Evolutionary conservation across 2,888 invertebrate species (phyloP).

Genomic region (Thecophora atra): DNA sequence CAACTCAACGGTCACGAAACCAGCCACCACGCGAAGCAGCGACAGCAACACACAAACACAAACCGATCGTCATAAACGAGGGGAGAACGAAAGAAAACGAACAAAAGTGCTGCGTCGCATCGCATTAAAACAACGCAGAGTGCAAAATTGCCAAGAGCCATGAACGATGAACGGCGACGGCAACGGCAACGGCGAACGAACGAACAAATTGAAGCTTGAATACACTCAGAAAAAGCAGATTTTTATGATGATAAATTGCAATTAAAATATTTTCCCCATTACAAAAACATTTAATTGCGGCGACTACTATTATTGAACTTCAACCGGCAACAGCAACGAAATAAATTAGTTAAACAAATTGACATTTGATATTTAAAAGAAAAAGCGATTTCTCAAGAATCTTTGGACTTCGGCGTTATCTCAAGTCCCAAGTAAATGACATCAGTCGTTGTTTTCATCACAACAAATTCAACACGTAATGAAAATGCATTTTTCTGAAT

Average conservation of each 20-base stretch:
- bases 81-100: slow-evolving; percentile 14
- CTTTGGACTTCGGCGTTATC: too few relatives aligned
- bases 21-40: background rate
- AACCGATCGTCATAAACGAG: slow-evolving; percentile 7
- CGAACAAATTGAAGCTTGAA: background rate
- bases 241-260: background rate
- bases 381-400: too few relatives aligned
- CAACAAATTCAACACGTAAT: too few relatives aligned
- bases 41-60: slow-evolving; percentile 10
- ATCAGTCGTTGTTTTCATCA: too few relatives aligned
- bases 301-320: background rate
- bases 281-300: slow-evolving; percentile 12
- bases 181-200: slow-evolving; percentile 2
- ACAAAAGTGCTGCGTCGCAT: slow-evolving; percentile 34
- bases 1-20: slow-evolving; percentile 8
- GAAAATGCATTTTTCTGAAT: too few relatives aligned
- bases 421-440: too few relatives aligned
- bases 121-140: slow-evolving; percentile 9
- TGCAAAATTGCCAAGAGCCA: slow-evolving; percentile 35
- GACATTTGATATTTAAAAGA: too few relatives aligned
- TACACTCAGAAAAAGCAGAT: slow-evolving; percentile 13
- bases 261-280: background rate
- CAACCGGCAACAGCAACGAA: too few relatives aligned
- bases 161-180: slow-evolving; percentile 27
- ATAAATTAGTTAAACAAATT: too few relatives aligned